Evolutionary conservation across 92 coral and sea anemone species (phyloP), one percentile per base, ranked within the genome.

Genomic region (Umimayanthus chanpuru): DNA sequence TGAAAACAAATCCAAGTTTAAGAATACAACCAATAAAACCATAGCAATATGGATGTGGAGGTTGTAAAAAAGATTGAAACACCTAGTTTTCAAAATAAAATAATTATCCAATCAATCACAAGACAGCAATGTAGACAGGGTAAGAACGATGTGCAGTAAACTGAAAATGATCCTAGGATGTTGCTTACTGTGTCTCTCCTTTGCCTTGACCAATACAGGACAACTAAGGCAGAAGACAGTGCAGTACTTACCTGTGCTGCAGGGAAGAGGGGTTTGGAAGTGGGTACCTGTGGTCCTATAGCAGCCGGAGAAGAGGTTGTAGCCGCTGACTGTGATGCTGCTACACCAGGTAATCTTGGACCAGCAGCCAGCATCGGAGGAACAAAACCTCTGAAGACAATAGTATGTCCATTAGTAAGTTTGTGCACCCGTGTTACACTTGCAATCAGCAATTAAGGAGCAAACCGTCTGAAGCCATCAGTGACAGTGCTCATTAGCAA

Each of bases 231-330:
- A 15, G n/a, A 67, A 10, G 23, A 12, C 77, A 40, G 40, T 67
- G 41, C 56, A 8, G 88, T 82, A 80, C 94, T 90, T 93, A 96
- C 99, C 98, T 95, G 99, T 38, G 99, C 99, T 6, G 99, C 94
- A 64, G 99, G 99, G 93, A 96, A 96, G 90, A 96, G 94, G 89
- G 98, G 99, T 95, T 95, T 96, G 93, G 91, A 93, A 79, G 94
- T 89, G 65, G 98, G 98, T 88, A 95, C 94, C 96, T 95, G 98
- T 55, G 99, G 98, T 91, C 98, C 91, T 81, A 93, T 88, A 73
- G 92, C 91, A 79, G 92, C 95, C 55, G 94, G 94, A 83, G 87
- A 85, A 47, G 88, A 85, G 58, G 88, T 85, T 47, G 61, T 16
- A 5, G 87, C 14, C 7, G 77, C 87, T 23, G 87, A 70, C 25